Base-by-base conservation (phyloP, 2,888 invertebrate genomes). In the Ceriagrion tenellum region DNA sequence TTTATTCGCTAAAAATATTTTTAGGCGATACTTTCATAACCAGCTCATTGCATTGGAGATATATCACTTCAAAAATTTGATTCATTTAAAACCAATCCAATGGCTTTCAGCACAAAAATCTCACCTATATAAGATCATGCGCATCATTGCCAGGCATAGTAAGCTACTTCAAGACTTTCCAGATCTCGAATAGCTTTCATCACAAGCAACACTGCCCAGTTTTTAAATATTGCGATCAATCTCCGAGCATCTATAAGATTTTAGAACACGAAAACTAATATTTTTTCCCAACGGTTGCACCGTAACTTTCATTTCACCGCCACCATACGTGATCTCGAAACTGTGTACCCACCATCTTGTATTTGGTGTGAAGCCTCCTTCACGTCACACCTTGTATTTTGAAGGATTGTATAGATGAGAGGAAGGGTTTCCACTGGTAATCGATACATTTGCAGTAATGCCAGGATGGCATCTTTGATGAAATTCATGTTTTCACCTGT, bases 351-450 rank as follows among this genome's bases (percentile, higher is more conserved):
- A 98, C 98, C 98, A 98, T 98, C 98, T 96, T 98, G 98, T 96
- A 98, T 98, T 96, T 98, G 98, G 96, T 98, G 97, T 95, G 98
- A 98, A 95, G 98, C 98, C 97, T 98, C 98, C 96, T 98, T 98
- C 95, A 98, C 97, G 97, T 98, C 98, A 88, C 98, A 95, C 40
- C 96, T 97, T 93, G 98, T 98, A 96, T 98, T 98, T 96, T 98
- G 98, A 95, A 98, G 97, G 97, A 98, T 98, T 96, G 98, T 98
- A 97, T 98, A 98, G 97, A 98, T 98, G 81, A 98, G 97, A 40
- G 98, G 98, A 98, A 98, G 98, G 98, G 98, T 98, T 96, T 98
- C 98, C 98, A 98, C 98, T 8, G 98, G 98, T 97, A 98, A 98
- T 96, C 98, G 98, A 97, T 98, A 98, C 97, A 98, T 98, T 96